These are phyloP conservation scores for Antidorcas marsupialis DNA, from an alignment of 2,113 vertebrate genomes.

Conservation along the genomic window DNA sequence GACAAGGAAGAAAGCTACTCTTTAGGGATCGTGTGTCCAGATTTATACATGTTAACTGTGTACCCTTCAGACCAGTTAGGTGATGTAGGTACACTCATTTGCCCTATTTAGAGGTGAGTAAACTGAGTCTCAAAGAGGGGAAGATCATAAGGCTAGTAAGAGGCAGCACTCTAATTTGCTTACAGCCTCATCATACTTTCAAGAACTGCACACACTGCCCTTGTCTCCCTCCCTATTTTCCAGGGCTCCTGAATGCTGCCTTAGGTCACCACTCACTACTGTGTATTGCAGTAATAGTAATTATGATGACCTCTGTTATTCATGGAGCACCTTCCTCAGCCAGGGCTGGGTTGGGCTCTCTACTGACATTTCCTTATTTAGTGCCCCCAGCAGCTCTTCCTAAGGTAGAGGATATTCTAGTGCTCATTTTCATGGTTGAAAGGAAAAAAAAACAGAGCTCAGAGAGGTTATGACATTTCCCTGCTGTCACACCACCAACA, in stretches of 20 bases:
- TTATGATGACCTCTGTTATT: neutral
- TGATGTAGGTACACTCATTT: neutral
- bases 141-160: neutral
- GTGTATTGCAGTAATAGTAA: too few species aligned
- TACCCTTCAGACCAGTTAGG: neutral
- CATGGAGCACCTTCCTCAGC: neutral
- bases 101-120: neutral
- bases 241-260: neutral
- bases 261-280: neutral
- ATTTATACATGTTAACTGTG: neutral
- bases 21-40: fast-evolving
- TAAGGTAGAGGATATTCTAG: neutral
- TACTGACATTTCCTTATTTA: neutral
- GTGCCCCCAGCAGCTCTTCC: neutral
- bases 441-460: neutral
- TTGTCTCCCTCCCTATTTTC: neutral
- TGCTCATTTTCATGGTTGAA: neutral
- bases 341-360: neutral
- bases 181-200: neutral
- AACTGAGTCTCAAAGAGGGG: fast-evolving
- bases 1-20: neutral
- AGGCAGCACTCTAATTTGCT: too few species aligned
- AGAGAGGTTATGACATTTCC: neutral
- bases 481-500: neutral
- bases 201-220: too few species aligned